These are phyloP conservation scores for Bubo scandiacus DNA, from an alignment of 2,113 vertebrate genomes.

Conservation along the genomic window DNA sequence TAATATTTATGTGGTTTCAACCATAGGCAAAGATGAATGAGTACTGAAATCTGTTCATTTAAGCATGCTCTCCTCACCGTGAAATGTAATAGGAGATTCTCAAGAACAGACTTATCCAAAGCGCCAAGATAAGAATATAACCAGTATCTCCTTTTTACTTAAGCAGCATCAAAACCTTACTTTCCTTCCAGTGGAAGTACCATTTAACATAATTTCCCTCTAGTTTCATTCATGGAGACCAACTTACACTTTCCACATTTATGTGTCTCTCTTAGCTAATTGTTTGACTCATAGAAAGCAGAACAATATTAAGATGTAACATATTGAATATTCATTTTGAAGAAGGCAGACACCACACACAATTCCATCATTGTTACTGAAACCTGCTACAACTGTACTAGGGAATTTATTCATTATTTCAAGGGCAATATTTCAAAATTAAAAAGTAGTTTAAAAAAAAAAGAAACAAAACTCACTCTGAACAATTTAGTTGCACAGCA, in stretches of 20 bases:
- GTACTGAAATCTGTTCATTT: conserved; percentile 1
- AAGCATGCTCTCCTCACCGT: neutral
- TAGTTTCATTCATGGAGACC: neutral
- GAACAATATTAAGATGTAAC: neutral
- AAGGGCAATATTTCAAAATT: conserved; percentile 1
- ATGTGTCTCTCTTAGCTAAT: neutral
- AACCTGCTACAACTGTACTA: neutral
- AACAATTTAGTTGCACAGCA: neutral
- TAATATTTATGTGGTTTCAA: conserved; percentile 27
- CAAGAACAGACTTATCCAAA: neutral
- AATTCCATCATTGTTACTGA: neutral
- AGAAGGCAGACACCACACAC: neutral
- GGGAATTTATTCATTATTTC: neutral
- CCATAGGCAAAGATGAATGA: neutral
- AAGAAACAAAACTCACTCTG: neutral
- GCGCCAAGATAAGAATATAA: neutral
- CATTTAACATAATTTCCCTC: neutral
- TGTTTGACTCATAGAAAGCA: neutral
- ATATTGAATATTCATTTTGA: neutral
- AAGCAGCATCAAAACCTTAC: neutral
- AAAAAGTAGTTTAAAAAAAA: conserved; percentile 6
- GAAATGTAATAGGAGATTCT: neutral
- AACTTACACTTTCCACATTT: neutral
- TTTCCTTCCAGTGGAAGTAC: neutral
- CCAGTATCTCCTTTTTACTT: neutral